Percentiles rank a stretch among this genome's conserved stretches.
Evolutionary conservation across 2,113 vertebrate species (phyloP).

Genomic region (Scolopax mira): DNA sequence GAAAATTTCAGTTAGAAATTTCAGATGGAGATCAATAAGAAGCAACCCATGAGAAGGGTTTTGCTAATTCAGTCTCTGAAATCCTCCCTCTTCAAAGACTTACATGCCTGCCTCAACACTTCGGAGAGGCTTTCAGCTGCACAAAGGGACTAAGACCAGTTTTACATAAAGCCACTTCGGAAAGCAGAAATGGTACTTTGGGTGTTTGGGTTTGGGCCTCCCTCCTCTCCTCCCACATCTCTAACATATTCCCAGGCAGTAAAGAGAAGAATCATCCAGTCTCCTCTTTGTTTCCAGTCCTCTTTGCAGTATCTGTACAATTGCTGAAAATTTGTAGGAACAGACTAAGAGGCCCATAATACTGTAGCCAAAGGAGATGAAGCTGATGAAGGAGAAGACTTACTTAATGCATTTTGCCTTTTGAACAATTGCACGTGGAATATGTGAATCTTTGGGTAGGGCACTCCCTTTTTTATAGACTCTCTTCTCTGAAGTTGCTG

Average conservation of each 20-base stretch:
- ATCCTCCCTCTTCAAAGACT: background rate
- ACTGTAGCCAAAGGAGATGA: background rate
- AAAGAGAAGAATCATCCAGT: background rate
- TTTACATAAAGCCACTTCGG: background rate
- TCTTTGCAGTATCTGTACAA: background rate
- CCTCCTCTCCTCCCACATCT: background rate
- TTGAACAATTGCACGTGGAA: background rate
- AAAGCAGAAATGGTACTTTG: background rate
- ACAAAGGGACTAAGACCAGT: background rate
- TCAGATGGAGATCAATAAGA: background rate
- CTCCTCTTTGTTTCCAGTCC: background rate
- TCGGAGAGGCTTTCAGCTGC: background rate
- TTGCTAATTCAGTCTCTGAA: background rate
- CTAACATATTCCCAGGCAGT: background rate
- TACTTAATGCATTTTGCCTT: background rate
- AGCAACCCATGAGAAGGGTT: accelerated
- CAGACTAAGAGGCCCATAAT: background rate
- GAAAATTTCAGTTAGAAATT: background rate
- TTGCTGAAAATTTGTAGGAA: background rate
- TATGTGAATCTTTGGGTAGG: background rate
- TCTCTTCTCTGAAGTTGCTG: background rate
- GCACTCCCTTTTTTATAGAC: background rate
- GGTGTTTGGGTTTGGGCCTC: background rate
- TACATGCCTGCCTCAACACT: background rate
- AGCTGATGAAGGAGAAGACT: background rate